phyloP scores from a whole-genome alignment of 2,888 invertebrate species.

The Tipula lateralis region DNA sequence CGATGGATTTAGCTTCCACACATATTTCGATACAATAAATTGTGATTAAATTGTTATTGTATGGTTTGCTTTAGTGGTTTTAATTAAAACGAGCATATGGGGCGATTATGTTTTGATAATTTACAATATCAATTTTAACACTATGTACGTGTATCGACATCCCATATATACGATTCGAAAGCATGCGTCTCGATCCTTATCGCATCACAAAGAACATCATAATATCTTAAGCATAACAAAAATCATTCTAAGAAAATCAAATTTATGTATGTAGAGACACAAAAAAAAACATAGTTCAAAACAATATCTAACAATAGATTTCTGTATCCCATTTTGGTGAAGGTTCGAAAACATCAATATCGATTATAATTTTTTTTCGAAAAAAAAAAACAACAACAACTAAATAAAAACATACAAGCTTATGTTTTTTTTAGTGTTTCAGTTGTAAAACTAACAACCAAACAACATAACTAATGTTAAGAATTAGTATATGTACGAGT shows the following conservation, averaged over 20 bases:
- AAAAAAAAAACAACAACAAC: neutral
- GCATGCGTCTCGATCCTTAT: neutral
- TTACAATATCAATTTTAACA: neutral
- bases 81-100: neutral
- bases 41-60: neutral
- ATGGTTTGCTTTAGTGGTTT: neutral
- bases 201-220: neutral
- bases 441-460: neutral
- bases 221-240: neutral
- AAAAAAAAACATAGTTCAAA: neutral
- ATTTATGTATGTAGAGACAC: neutral
- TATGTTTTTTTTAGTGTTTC: slow-evolving; percentile 7
- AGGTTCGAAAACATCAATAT: slow-evolving; percentile 11
- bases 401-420: neutral
- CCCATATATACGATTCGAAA: neutral
- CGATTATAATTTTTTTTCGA: neutral
- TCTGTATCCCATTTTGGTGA: neutral
- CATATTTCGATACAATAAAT: neutral
- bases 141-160: neutral
- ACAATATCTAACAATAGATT: slow-evolving; percentile 3
- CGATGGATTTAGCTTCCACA: neutral
- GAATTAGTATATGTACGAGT: neutral
- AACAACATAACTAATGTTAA: slow-evolving; percentile 1
- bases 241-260: neutral
- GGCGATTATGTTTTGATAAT: neutral